Evolutionary conservation across 2,888 invertebrate species (phyloP).

Genomic region (Linnaemya tessellans): DNA sequence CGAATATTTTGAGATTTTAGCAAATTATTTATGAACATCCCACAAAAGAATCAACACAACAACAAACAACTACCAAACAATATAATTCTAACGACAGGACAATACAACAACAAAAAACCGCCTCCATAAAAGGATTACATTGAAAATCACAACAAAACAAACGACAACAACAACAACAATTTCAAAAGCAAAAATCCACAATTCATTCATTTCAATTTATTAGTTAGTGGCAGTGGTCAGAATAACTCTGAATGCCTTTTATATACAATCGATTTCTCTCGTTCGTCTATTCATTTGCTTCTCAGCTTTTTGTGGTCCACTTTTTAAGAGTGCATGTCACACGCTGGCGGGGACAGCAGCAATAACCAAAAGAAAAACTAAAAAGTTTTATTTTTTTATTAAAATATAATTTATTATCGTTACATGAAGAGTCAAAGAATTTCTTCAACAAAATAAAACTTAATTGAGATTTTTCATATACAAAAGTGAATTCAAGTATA

Average conservation of each 20-base stretch:
- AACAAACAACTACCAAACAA: conserved; percentile 15
- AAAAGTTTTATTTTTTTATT: conserved; percentile 54
- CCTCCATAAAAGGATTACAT: conserved; percentile 47
- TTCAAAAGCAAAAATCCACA: conserved; percentile 49
- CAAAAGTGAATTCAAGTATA: conserved; percentile 3
- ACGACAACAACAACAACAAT: conserved; percentile 43
- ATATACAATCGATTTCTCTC: conserved; percentile 6
- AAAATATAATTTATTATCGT: conserved; percentile 69
- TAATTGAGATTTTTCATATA: conserved; percentile 59
- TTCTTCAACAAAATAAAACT: conserved; percentile 51
- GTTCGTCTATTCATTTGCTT: conserved; percentile 13
- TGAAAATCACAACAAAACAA: conserved; percentile 50
- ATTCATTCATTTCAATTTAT: conserved; percentile 72
- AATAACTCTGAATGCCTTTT: conserved; percentile 52
- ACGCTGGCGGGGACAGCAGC: conserved; percentile 1
- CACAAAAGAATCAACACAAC: conserved; percentile 46
- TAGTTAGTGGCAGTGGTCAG: conserved; percentile 61
- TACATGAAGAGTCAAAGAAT: conserved; percentile 57
- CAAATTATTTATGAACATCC: conserved; percentile 70
- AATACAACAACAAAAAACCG: conserved; percentile 30
- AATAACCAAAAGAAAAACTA: neutral
- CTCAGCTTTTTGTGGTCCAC: neutral
- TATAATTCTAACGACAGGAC: conserved; percentile 41
- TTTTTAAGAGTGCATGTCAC: conserved; percentile 1
- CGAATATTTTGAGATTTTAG: conserved; percentile 62